Evolutionary conservation across 2,888 invertebrate genomes (phyloP), one percentile per base, ranked within the genome.

Genomic region (Yponomeuta malinellus): DNA sequence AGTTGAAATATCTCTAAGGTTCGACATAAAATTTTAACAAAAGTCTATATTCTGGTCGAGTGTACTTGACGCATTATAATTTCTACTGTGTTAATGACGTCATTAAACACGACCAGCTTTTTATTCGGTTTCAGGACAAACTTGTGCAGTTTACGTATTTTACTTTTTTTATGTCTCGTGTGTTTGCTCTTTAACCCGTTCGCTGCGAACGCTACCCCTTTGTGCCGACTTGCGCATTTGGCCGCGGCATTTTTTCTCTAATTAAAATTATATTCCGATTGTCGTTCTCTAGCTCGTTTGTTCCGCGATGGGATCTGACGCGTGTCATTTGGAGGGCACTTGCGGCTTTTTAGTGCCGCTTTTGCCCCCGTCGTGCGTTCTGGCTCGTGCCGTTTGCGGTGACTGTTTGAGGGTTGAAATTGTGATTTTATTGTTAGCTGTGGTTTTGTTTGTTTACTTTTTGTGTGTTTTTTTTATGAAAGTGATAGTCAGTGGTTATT

Each of bases 191-290:
- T 15, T 37, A 66, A 31, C 31, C 37, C 66, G 10, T 33, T 2
- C 67, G n/a, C 37, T 76, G 73, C 81, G 74, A 78, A 79, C 85
- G 76, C 75, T 85, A 80, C 74, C 74, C 75, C 59, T 73, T 71
- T 69, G 69, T 72, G 71, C 72, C 70, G 77, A 82, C 52, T 82
- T 88, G 88, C 80, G 81, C 87, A 87, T 85, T 89, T 89, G 78
- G 52, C 10, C 75, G 79, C 84, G 83, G 87, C 84, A 87, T 86
- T 91, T 91, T 92, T 92, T 91, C 89, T 91, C 91, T 91, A 92
- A 92, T 92, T 92, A 91, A 92, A 92, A 90, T 90, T 87, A 91
- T 87, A 91, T 90, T 81, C 83, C 86, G 87, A 92, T 91, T 92
- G 92, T 92, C 88, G 88, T 89, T 80, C 76, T 76, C 78, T 81